Percentiles rank a stretch among this genome's conserved stretches.
Conservation (phyloP, 2,797 vertebrate genomes). For the Sebastes kiyomatsui region DNA sequence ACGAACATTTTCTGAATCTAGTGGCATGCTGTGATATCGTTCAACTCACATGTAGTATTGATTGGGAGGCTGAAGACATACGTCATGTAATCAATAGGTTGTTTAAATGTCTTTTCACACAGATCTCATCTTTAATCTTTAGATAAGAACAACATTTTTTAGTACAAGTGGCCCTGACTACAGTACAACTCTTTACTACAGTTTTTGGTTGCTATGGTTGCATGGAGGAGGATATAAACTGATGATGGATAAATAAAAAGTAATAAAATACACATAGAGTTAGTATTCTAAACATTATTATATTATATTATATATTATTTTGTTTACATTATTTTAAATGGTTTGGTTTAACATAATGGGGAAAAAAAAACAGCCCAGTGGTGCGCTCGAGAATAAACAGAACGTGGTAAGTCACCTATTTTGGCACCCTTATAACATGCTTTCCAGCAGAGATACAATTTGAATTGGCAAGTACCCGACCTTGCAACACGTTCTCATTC, state of each 20-base stretch:
- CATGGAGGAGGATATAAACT: neutral
- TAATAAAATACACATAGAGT: neutral
- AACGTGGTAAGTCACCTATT: slow-evolving; percentile 3
- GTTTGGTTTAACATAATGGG: neutral
- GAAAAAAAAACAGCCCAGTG: neutral
- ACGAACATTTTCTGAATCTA: neutral
- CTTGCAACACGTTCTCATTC: too few species aligned
- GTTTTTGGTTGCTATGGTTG: neutral
- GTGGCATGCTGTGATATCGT: neutral
- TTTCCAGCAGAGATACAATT: slow-evolving; percentile 35
- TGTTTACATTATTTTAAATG: neutral
- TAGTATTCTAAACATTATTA: neutral
- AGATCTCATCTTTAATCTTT: neutral
- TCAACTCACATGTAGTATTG: neutral
- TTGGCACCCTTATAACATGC: slow-evolving; percentile 28
- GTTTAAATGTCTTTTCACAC: neutral
- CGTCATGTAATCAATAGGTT: neutral
- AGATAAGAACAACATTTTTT: neutral
- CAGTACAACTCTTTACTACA: neutral
- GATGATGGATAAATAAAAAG: neutral
- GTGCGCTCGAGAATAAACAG: slow-evolving; percentile 14
- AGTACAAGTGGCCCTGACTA: neutral
- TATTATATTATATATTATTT: neutral
- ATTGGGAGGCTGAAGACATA: neutral
- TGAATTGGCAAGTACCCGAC: slow-evolving; percentile 35